A percentile compares a stretch with the other conserved stretches of the same genome.
Evolutionary conservation across 2,888 invertebrate species (phyloP).

Genomic region (Argyresthia albistria): DNA sequence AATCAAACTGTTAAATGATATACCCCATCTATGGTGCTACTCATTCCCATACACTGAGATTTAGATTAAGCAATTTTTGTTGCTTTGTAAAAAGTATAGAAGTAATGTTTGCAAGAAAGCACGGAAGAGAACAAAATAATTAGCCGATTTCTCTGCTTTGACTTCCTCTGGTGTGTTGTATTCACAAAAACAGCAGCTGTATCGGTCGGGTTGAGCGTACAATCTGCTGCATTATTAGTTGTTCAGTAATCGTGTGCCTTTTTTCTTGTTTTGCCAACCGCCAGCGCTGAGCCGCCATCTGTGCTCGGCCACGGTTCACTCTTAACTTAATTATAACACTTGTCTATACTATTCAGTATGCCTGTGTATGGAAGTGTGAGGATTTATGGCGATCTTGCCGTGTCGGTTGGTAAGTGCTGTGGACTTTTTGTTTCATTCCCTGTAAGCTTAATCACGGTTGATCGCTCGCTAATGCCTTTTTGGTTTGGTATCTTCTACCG

Average conservation of each 20-base stretch:
- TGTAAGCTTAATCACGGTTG: constrained; percentile 58
- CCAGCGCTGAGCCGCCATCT: constrained; percentile 54
- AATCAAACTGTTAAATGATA: no score
- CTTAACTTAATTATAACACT: constrained; percentile 65
- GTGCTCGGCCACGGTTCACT: constrained; percentile 40
- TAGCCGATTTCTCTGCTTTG: constrained; percentile 28
- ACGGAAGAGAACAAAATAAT: constrained; percentile 35
- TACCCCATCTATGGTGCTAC: no score
- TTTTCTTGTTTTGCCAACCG: constrained; percentile 45
- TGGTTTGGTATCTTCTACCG: constrained; percentile 16
- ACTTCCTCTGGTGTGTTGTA: constrained; percentile 25
- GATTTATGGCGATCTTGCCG: constrained; percentile 64
- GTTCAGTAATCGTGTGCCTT: constrained; percentile 48
- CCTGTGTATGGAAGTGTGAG: constrained; percentile 29
- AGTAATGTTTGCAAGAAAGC: no score
- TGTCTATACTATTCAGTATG: constrained; percentile 31
- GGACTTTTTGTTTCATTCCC: constrained; percentile 57
- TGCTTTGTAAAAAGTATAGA: no score
- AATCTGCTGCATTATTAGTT: constrained; percentile 54
- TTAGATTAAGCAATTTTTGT: no score
- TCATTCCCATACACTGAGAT: no score
- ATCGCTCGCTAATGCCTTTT: constrained; percentile 55
- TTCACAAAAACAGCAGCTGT: constrained; percentile 65
- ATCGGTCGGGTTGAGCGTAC: constrained; percentile 32
- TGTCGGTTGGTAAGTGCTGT: constrained; percentile 52